Evolutionary conservation across 1,140 invertebrate genomes (phyloP), one percentile per base, ranked within the genome.

Genomic region (Zaprionus gabonicus): DNA sequence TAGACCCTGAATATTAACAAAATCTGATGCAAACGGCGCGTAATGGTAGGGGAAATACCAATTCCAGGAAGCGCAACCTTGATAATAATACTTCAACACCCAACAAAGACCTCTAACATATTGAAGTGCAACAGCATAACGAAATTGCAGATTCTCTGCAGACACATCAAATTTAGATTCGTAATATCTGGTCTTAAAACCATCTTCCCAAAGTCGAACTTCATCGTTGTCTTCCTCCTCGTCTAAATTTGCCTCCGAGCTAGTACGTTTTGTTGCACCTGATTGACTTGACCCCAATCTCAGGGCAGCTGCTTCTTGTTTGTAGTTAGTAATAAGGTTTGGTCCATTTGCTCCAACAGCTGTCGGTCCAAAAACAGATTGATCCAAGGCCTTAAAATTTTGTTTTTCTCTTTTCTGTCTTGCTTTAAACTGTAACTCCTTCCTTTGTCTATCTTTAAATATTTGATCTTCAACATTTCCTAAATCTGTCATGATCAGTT

Each of bases 1-100:
- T 3, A 99, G 93, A 12, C 97, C 96, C 58, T 95, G 95, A 44
- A 99, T 97, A 91, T 99, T 98, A 25, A 98, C 95, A 93, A 99
- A 99, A 94, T 99, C 99, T 2, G 98, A 99, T 4, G 99, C 99
- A 94, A 99, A 99, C n/a, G 99, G 99, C 3, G 99, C 99, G 95
- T 99, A 99, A 93, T 99, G 99, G 93, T 99, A 99, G 0, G 99
- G 99, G 93, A 98, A 99, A 94, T 99, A 99, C 99, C 99, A 99
- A 93, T 99, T 98, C 99, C 99, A 99, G 3, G 98, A 99, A 23
- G 98, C 97, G 94, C 99, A 99, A 51, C 99, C 99, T 95, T 99
- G 99, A 94, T 99, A 99, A 93, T 99, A 99, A 94, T 99, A 99
- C 69, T 96, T 95, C 15, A 99, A 94, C 7, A 99, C 99, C 99